Conservation (phyloP, 1,140 invertebrate species). For the Araneus ventricosus region DNA sequence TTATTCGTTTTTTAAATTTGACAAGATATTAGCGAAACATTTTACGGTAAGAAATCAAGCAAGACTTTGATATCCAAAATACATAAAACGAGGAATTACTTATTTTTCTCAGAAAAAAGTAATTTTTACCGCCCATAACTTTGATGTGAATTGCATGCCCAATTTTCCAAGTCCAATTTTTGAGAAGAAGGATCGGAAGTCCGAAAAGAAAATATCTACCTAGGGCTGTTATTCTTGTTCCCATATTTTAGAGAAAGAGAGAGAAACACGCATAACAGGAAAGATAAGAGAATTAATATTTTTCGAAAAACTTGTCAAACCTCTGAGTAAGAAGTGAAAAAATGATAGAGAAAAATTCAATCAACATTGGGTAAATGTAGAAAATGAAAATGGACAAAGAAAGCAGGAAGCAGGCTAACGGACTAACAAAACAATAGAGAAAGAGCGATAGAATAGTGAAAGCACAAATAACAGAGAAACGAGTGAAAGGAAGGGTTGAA, state of each 20-base stretch:
- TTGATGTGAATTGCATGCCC: too few species aligned
- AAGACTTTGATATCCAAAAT: too few species aligned
- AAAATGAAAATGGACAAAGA: slow-evolving; percentile 36
- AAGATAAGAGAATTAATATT: slow-evolving; percentile 41
- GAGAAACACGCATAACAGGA: slow-evolving; percentile 33
- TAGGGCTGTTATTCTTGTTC: neutral
- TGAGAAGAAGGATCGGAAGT: too few species aligned
- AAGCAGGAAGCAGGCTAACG: neutral
- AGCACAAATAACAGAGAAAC: slow-evolving; percentile 44
- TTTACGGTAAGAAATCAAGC: too few species aligned
- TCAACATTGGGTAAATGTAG: slow-evolving; percentile 57
- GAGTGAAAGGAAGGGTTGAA: slow-evolving; percentile 36
- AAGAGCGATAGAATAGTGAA: slow-evolving; percentile 9
- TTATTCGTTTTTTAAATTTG: too few species aligned
- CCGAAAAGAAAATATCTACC: too few species aligned
- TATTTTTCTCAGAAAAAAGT: too few species aligned
- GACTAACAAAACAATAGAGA: slow-evolving; percentile 50
- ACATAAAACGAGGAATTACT: too few species aligned
- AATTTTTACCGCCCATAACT: too few species aligned
- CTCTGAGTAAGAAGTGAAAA: neutral
- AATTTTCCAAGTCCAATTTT: too few species aligned
- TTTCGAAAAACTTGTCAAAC: slow-evolving; percentile 60
- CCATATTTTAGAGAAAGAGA: neutral
- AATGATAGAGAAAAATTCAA: slow-evolving; percentile 63
- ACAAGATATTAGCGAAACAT: too few species aligned